Evolutionary conservation across 2,797 vertebrate species (phyloP).

Genomic region (Nyctibius grandis): DNA sequence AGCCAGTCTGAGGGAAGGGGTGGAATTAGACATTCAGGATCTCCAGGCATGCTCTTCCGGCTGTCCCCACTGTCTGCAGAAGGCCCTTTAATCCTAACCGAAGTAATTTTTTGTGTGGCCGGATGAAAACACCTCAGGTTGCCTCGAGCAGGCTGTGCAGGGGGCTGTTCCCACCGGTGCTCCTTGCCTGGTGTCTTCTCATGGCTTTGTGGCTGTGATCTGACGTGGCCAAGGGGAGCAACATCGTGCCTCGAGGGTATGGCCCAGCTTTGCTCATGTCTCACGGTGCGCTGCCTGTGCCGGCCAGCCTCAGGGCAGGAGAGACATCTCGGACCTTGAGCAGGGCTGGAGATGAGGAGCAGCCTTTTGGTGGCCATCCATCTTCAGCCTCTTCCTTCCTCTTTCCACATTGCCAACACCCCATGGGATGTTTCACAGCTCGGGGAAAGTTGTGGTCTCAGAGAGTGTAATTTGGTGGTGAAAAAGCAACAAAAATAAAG

Average conservation of each 20-base stretch:
- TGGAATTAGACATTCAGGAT: conserved; percentile 53
- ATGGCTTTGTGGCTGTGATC: background rate
- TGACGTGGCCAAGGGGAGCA: background rate
- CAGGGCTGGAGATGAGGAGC: background rate
- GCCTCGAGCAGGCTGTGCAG: background rate
- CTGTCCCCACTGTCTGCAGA: conserved; percentile 1
- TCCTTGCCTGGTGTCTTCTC: background rate
- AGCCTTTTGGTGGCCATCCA: background rate
- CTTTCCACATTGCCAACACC: background rate
- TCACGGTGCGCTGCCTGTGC: background rate
- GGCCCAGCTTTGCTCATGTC: fast-evolving
- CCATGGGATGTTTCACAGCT: background rate
- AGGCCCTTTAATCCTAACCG: conserved; percentile 20
- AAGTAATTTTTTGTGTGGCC: background rate
- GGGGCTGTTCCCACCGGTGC: background rate
- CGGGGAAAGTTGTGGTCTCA: background rate
- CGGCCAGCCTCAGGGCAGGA: background rate
- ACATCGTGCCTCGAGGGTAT: fast-evolving
- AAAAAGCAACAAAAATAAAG: background rate
- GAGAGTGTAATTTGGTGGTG: fast-evolving
- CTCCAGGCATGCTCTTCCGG: conserved; percentile 40
- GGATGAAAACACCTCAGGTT: fast-evolving
- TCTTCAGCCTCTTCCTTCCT: background rate
- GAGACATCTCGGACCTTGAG: background rate
- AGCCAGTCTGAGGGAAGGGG: conserved; percentile 36